Percentiles rank a stretch among this genome's conserved stretches.
Evolutionary conservation across 1,140 invertebrate species (phyloP).

Genomic region (Cyphomyrmex costatus): DNA sequence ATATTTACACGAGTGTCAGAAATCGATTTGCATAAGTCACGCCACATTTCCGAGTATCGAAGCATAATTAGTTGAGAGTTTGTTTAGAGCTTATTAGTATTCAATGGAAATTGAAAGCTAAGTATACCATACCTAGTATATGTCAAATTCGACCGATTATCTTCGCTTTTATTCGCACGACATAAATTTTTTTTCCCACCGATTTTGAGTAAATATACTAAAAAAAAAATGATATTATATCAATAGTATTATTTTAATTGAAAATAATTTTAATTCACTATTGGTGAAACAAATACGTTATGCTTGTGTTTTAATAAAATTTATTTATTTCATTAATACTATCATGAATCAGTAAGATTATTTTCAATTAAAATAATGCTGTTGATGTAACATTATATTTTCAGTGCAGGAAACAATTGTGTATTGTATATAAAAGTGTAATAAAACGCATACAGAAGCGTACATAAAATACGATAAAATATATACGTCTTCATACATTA

Average conservation of each 20-base stretch:
- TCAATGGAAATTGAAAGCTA: background rate
- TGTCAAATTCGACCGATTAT: background rate
- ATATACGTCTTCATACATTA: background rate
- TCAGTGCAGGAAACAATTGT: background rate
- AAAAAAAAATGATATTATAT: too few species aligned
- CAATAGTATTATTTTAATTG: too few species aligned
- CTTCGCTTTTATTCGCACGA: background rate
- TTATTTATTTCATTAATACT: too few species aligned
- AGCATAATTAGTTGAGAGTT: background rate
- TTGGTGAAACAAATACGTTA: too few species aligned
- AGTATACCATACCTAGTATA: background rate
- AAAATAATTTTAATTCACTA: too few species aligned
- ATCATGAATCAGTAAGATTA: too few species aligned
- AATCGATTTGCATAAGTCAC: constrained; percentile 6
- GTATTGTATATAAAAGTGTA: background rate
- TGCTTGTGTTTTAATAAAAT: too few species aligned
- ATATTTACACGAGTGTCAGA: constrained; percentile 8
- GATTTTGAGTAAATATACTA: background rate
- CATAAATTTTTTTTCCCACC: background rate
- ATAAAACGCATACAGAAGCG: background rate
- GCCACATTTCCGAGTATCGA: background rate
- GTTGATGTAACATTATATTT: too few species aligned
- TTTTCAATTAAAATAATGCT: too few species aligned
- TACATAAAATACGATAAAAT: background rate
- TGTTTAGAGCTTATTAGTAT: background rate